Percentiles rank a stretch among this genome's conserved stretches.
These are phyloP conservation scores for Theocolax elegans DNA, from an alignment of 1,140 invertebrate species.

Conservation along the genomic window DNA sequence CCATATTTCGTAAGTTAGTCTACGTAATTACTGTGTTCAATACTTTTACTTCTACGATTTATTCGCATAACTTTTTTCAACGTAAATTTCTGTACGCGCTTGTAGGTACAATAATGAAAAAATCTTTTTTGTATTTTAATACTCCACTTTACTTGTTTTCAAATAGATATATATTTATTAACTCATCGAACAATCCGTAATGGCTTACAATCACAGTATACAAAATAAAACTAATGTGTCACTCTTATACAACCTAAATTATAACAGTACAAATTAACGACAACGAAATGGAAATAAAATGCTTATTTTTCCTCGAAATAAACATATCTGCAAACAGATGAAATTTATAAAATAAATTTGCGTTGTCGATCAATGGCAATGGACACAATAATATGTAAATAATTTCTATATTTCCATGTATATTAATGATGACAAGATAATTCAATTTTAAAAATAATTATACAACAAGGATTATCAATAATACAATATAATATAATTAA, in stretches of 20 bases:
- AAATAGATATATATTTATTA: neutral
- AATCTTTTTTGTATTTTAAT: neutral
- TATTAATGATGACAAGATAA: neutral
- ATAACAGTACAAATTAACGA: neutral
- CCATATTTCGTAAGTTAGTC: no score
- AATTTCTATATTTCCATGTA: neutral
- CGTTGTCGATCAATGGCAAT: neutral
- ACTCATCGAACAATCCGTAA: constrained; percentile 1
- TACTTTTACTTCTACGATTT: no score
- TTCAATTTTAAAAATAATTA: neutral
- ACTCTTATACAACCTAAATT: neutral
- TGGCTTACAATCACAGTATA: constrained; percentile 20
- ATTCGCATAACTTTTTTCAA: no score
- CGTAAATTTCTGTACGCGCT: neutral
- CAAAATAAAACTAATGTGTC: neutral
- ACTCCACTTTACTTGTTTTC: neutral
- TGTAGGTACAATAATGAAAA: constrained; percentile 6
- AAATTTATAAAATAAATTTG: neutral
- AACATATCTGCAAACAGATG: neutral
- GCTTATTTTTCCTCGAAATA: no score
- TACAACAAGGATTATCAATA: constrained; percentile 16
- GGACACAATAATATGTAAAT: no score
- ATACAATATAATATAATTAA: constrained; percentile 24
- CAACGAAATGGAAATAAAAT: neutral
- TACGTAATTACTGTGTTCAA: no score